A percentile compares a stretch with the other conserved stretches of the same genome.
Evolutionary conservation across 2,797 vertebrate genomes (phyloP).

Genomic region (Pipistrellus nathusii): DNA sequence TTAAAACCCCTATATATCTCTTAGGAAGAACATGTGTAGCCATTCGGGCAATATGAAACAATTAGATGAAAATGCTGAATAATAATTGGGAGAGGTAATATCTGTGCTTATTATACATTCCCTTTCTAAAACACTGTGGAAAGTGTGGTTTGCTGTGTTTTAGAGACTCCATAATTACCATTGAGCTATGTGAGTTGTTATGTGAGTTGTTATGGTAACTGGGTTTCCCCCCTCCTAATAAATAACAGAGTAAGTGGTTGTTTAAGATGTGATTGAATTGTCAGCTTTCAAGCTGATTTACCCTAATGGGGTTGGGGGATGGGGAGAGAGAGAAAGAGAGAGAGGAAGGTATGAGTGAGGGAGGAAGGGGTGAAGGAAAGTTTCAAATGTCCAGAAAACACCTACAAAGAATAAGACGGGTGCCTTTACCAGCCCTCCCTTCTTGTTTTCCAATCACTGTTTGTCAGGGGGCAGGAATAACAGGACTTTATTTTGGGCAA

Average conservation of each 20-base stretch:
- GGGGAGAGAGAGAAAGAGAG: too few species aligned
- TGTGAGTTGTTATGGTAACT: conserved; percentile 84
- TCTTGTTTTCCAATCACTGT: background rate
- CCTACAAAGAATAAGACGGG: background rate
- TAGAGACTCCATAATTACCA: conserved; percentile 79
- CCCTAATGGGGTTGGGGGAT: conserved; percentile 36
- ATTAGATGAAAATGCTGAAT: conserved; percentile 62
- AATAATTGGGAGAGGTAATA: conserved; percentile 65
- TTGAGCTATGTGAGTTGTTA: conserved; percentile 77
- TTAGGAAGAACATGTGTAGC: conserved; percentile 28
- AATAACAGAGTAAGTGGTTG: conserved; percentile 81
- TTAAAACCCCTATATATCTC: conserved; percentile 51
- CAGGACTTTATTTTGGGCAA: conserved; percentile 57
- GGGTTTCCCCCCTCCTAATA: conserved; percentile 73
- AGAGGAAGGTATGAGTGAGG: background rate
- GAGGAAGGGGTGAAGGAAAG: background rate
- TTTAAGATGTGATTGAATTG: conserved; percentile 77
- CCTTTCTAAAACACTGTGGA: conserved; percentile 75
- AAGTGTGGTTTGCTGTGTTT: conserved; percentile 77
- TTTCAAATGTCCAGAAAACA: conserved; percentile 44
- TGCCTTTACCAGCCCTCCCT: background rate
- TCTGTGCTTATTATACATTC: conserved; percentile 71
- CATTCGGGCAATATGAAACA: conserved; percentile 56
- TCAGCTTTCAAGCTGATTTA: conserved; percentile 78
- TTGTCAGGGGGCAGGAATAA: conserved; percentile 2